Base-by-base conservation (phyloP, 2,113 vertebrate genomes). In the Larimichthys crocea region DNA sequence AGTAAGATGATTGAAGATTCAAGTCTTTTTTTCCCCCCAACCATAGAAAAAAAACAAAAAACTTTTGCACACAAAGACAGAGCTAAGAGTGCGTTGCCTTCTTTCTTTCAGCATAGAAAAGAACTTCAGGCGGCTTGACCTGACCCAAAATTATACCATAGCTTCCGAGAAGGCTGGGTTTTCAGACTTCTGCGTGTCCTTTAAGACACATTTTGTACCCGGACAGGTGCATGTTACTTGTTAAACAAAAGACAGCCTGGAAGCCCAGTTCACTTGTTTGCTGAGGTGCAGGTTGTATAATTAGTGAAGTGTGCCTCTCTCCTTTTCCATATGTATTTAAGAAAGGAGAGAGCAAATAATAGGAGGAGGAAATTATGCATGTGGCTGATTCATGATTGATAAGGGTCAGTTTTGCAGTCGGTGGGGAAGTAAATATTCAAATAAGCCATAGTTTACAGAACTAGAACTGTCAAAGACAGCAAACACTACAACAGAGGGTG, bases 81-180 rank as follows among this genome's bases (percentile, higher is more conserved):
- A 35, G 35, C 35, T 8, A 40, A 8, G 35, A 76, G 49, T 44
- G 67, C 76, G 76, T 20, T 79, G 55, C 53, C 49, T 57, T 59
- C 35, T 75, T 77, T 64, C 48, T 64, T 46, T 73, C 79, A 71
- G 35, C 35, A 79, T 76, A 52, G n/a, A 48, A 49, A 29, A 44
- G 20, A 63, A 79, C 35, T 56, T 61, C n/a, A 70, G 66, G 40
- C 55, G 67, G 44, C 49, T 17, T 67, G 57, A 74, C 67, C 26
- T 67, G 63, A 79, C 70, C 71, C 60, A 40, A 77, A 75, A 73
- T 82, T 48, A 22, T 6, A 77, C 17, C 16, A 69, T 14, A 42
- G 29, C 20, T 48, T 74, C 68, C 26, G 53, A 7, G 42, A 17
- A 40, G 17, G 22, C 35, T 29, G 15, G 5, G 6, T 46, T 48